Conservation (phyloP, 2,113 vertebrate species). For the Varanus salvator region DNA sequence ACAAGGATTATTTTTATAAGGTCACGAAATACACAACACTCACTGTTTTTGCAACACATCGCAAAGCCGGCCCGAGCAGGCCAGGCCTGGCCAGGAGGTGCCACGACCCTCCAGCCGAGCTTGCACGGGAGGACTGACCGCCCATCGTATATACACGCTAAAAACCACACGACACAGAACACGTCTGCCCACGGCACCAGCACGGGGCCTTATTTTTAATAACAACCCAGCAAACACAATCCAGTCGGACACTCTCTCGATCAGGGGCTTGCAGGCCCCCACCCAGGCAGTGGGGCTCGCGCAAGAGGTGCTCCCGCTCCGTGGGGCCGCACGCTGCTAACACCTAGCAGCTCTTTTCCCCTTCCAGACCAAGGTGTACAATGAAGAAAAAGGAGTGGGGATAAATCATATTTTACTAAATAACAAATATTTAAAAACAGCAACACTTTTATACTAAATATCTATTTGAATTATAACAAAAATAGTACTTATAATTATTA, state of each 20-base stretch:
- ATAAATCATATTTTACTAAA: constrained; percentile 93
- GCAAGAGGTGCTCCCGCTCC: not conserved
- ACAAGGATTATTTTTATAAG: constrained; percentile 85
- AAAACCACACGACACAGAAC: constrained; percentile 79
- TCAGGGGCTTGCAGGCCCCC: no score
- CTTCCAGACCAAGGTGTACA: constrained; percentile 90
- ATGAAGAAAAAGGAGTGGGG: constrained; percentile 76
- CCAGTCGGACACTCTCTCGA: constrained; percentile 23
- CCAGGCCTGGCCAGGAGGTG: not conserved
- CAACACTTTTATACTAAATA: constrained; percentile 94
- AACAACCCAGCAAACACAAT: constrained; percentile 84
- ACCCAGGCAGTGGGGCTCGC: no score
- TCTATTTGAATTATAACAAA: constrained; percentile 99
- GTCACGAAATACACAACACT: constrained; percentile 88
- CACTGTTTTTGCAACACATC: constrained; percentile 82
- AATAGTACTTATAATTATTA: constrained; percentile 97
- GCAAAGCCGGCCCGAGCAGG: not conserved
- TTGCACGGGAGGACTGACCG: no score
- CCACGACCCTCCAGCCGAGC: not conserved
- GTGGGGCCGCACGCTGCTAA: constrained; percentile 70
- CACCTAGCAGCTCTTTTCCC: constrained; percentile 95
- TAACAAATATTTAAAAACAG: constrained; percentile 97
- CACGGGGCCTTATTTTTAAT: constrained; percentile 91
- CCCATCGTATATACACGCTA: constrained; percentile 90
- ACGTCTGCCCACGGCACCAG: constrained; percentile 87